Evolutionary conservation across 2,113 vertebrate species (phyloP), one percentile per base, ranked within the genome.

Genomic region (Canis aureus): DNA sequence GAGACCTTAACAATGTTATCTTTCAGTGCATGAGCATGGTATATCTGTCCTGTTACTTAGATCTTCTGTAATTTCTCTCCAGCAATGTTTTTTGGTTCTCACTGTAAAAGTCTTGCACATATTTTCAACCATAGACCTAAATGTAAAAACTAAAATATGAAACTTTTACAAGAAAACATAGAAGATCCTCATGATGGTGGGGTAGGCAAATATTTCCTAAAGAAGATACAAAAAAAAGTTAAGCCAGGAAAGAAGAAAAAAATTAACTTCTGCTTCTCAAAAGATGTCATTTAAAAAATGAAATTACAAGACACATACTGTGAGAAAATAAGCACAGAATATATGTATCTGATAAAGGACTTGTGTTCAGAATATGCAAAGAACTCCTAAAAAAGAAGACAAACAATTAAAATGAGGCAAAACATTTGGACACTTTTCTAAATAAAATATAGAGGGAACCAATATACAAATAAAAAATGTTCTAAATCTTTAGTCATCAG

Each of bases 131-230:
- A 66, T 53, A 82, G 38, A 69, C 13, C 1, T 67, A 91, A 73
- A 93, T 55, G 11, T 66, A 81, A 93, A 95, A 93, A 51, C 62
- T 49, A 83, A 79, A 95, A 64, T 91, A 60, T 62, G 90, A 79
- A 93, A 69, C 19, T 60, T 81, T 16, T 85, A 43, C 11, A 10
- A n/a, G 15, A 81, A 69, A 80, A 81, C 32, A 62, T 43, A 71
- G 55, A 59, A 20, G 84, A 67, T n/a, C 17, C 8, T 78, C 82
- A 64, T 67, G 32, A 74, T 55, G 11, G n/a, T 66, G 19, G 7
- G 5, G 6, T 17, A 87, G 57, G 20, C 23, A 74, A 94, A 73
- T 8, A 59, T 49, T 93, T 93, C 19, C 64, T 86, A 38, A 29
- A 69, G 83, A 87, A 59, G 59, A 17, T 73, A 71, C 3, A 32